Conservation (phyloP, 2,797 vertebrate genomes). For the Linurgus olivaceus region DNA sequence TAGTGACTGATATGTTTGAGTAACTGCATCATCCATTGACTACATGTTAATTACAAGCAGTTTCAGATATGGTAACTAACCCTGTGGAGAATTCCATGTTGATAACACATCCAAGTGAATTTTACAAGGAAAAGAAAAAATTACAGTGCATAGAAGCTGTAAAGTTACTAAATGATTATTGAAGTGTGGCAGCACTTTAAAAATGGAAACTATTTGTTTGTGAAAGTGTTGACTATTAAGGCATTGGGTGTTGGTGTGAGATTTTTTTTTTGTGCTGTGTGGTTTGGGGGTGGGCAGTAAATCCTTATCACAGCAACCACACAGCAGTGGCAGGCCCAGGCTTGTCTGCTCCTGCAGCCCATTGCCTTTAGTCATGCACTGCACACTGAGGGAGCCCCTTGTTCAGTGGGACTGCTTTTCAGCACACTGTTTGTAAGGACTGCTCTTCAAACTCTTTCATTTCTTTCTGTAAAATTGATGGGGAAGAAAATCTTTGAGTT, state of each 20-base stretch:
- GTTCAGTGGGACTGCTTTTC: background rate
- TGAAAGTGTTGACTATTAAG: background rate
- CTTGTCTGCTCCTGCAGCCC: conserved; percentile 64
- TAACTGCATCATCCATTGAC: background rate
- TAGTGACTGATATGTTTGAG: background rate
- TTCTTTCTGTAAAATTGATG: background rate
- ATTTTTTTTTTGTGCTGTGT: background rate
- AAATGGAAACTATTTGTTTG: background rate
- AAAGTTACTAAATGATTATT: background rate
- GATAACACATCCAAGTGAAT: background rate
- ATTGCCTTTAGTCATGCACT: background rate
- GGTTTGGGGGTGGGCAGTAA: background rate
- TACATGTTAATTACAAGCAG: background rate
- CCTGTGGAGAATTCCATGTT: background rate
- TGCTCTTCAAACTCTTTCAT: background rate
- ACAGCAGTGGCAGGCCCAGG: conserved; percentile 63
- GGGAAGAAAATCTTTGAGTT: background rate
- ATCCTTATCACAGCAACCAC: conserved; percentile 60
- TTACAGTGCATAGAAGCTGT: background rate
- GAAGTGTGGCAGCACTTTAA: background rate
- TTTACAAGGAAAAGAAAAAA: background rate
- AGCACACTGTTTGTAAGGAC: background rate
- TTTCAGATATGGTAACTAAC: background rate
- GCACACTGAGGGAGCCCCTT: background rate
- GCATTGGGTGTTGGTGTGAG: background rate